A percentile compares a stretch with the other conserved stretches of the same genome.
phyloP scores from a whole-genome alignment of 1,140 invertebrate genomes.

The Lordiphosa clarofinis region DNA sequence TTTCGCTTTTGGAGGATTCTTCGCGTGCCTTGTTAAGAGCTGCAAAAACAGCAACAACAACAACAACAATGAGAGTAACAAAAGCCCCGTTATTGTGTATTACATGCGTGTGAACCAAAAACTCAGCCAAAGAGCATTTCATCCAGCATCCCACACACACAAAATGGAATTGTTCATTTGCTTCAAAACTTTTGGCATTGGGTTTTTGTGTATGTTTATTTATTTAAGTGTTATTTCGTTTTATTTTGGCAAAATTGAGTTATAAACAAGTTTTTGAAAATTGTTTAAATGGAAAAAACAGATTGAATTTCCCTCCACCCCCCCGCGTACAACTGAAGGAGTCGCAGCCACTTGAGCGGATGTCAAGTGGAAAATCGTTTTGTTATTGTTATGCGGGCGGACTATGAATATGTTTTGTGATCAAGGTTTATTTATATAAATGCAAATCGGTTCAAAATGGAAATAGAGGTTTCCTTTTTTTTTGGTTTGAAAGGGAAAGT shows the following conservation, averaged over 20 bases:
- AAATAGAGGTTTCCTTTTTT: neutral
- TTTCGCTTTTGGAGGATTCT: conserved; percentile 74
- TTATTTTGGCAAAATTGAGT: conserved; percentile 64
- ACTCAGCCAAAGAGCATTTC: conserved; percentile 42
- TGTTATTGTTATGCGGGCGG: conserved; percentile 48
- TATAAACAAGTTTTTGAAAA: conserved; percentile 77
- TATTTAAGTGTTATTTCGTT: conserved; percentile 77
- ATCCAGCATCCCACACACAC: conserved; percentile 1
- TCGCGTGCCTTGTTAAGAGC: conserved; percentile 73
- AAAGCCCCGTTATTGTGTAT: conserved; percentile 43
- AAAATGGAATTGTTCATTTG: conserved; percentile 57
- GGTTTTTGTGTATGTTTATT: conserved; percentile 73
- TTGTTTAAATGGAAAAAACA: conserved; percentile 77
- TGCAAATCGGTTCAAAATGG: conserved; percentile 42
- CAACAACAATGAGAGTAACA: conserved; percentile 27
- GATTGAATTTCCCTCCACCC: conserved; percentile 62
- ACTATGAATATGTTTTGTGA: conserved; percentile 72
- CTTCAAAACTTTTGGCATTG: conserved; percentile 46
- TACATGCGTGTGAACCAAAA: conserved; percentile 69
- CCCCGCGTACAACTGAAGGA: neutral
- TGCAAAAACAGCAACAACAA: conserved; percentile 54
- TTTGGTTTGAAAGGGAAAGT: conserved; percentile 10
- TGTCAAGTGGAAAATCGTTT: conserved; percentile 78
- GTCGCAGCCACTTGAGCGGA: conserved; percentile 66
- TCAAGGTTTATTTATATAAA: conserved; percentile 69